Evolutionary conservation across 2,797 vertebrate genomes (phyloP).

Genomic region (Brachyrhaphis roseni): DNA sequence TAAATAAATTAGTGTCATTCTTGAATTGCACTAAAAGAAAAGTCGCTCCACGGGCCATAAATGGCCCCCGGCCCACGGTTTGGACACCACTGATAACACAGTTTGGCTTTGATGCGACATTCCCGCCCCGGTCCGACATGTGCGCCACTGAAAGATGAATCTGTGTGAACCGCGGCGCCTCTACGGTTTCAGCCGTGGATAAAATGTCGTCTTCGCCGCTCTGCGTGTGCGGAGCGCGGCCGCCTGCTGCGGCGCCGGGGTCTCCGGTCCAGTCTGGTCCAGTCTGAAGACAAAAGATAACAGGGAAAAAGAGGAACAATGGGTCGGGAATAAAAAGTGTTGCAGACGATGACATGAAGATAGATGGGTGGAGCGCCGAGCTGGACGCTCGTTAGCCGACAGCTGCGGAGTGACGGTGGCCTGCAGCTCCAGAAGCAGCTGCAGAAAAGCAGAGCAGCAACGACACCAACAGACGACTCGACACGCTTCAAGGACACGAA

Average conservation of each 20-base stretch:
- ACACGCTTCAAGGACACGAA: conserved; percentile 38
- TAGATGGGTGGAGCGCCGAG: conserved; percentile 25
- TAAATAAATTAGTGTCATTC: too few species aligned
- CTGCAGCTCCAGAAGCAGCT: conserved; percentile 46
- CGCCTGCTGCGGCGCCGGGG: conserved; percentile 54
- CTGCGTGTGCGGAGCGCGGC: conserved; percentile 44
- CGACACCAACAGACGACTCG: conserved; percentile 29
- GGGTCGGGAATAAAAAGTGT: neutral
- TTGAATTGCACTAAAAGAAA: too few species aligned
- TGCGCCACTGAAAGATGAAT: conserved; percentile 40
- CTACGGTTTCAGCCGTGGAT: conserved; percentile 46
- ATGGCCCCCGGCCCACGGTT: too few species aligned
- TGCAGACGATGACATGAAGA: conserved; percentile 33
- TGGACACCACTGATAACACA: neutral
- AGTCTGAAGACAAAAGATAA: conserved; percentile 5
- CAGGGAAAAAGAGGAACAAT: conserved; percentile 5
- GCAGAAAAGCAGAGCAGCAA: conserved; percentile 47
- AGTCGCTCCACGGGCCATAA: too few species aligned
- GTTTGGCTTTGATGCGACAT: conserved; percentile 8
- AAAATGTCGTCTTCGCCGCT: conserved; percentile 32
- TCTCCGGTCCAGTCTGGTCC: conserved; percentile 16
- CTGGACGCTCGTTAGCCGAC: conserved; percentile 63
- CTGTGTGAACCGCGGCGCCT: conserved; percentile 8
- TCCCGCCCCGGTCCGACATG: conserved; percentile 19
- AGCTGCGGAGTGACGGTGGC: conserved; percentile 60